A percentile compares a stretch with the other conserved stretches of the same genome.
Evolutionary conservation across 2,888 invertebrate species (phyloP).

Genomic region (Drosophila pullipes): DNA sequence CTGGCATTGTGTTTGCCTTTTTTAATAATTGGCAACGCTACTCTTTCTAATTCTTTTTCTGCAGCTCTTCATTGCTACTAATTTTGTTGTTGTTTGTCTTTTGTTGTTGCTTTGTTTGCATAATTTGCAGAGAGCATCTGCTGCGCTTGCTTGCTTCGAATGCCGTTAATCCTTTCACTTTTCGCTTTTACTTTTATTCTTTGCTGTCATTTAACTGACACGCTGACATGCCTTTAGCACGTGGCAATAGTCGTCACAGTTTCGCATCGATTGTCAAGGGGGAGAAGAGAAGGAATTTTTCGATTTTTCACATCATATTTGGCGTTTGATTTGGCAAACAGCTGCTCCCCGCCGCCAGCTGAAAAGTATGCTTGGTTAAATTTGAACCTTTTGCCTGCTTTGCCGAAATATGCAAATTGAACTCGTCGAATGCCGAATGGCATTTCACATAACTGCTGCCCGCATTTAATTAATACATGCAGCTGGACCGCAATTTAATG

Average conservation of each 20-base stretch:
- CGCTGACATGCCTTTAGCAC: conserved; percentile 40
- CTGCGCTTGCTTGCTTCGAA: conserved; percentile 1
- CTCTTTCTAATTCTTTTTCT: conserved; percentile 10
- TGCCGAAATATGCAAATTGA: conserved; percentile 26
- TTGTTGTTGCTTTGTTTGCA: conserved; percentile 44
- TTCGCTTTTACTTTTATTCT: conserved; percentile 28
- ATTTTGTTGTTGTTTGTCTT: conserved; percentile 10
- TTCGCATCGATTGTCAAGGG: conserved; percentile 31
- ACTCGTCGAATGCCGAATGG: conserved; percentile 7
- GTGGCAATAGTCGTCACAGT: conserved; percentile 47
- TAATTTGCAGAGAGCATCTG: conserved; percentile 35
- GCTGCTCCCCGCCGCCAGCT: conserved; percentile 52
- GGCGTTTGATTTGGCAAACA: conserved; percentile 37
- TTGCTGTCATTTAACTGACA: conserved; percentile 13
- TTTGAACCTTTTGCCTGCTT: conserved; percentile 7
- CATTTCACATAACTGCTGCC: conserved; percentile 16
- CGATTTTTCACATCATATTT: conserved; percentile 20
- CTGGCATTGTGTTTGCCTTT: conserved; percentile 38
- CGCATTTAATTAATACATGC: conserved; percentile 10
- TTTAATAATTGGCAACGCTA: conserved; percentile 53
- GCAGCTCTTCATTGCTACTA: conserved; percentile 17
- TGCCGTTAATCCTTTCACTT: conserved; percentile 38
- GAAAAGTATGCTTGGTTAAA: conserved; percentile 28
- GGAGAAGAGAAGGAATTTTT: neutral
- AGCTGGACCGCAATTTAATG: conserved; percentile 7